These are phyloP conservation scores for Neoscelio sp. DNA, from an alignment of 2,888 invertebrate genomes.

Conservation along the genomic window DNA sequence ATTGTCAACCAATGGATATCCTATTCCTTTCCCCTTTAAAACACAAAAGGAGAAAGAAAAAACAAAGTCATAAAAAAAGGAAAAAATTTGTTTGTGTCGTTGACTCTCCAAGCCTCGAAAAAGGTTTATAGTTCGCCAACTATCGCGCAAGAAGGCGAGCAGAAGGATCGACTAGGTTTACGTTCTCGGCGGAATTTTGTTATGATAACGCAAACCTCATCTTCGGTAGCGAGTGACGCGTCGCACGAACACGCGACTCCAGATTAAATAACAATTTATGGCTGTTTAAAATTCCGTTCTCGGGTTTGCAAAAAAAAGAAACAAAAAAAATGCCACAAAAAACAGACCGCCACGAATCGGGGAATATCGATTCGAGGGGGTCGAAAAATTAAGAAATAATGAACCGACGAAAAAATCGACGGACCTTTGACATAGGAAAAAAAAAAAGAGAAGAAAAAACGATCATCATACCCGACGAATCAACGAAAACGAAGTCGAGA, in stretches of 20 bases:
- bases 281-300: conserved; percentile 18
- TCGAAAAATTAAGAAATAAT: background rate
- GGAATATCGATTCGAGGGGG: too few species aligned
- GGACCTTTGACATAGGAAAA: too few species aligned
- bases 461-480: too few species aligned
- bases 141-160: conserved; percentile 16
- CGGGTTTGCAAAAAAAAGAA: background rate
- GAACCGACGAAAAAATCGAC: too few species aligned
- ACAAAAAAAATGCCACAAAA: background rate
- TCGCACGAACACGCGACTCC: conserved; percentile 17
- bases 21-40: too few species aligned
- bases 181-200: conserved; percentile 45
- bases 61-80: background rate
- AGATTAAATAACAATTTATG: conserved; percentile 43
- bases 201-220: conserved; percentile 45
- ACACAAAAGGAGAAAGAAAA: too few species aligned
- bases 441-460: too few species aligned
- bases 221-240: conserved; percentile 40
- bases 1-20: too few species aligned
- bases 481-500: too few species aligned
- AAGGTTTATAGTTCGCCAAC: conserved; percentile 33
- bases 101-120: conserved; percentile 28
- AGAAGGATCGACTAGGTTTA: conserved; percentile 38
- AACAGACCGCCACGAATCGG: too few species aligned
- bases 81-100: conserved; percentile 27